Evolutionary conservation across 2,888 invertebrate species (phyloP).

Genomic region (Tolmerus cingulatus): DNA sequence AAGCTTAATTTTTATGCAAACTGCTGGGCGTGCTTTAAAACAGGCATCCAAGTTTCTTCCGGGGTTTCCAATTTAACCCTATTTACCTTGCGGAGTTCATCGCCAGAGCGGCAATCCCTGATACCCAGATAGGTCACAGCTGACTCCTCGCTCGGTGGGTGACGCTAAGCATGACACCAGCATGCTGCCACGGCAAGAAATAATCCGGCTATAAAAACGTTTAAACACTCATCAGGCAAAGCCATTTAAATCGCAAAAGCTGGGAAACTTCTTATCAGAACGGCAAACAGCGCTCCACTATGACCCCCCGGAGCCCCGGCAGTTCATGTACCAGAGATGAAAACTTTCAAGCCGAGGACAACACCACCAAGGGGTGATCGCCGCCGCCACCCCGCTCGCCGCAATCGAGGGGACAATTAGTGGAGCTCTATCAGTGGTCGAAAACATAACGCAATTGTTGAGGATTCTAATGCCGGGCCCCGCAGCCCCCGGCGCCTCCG

Average conservation of each 20-base stretch:
- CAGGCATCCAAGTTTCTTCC: neutral
- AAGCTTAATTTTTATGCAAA: conserved; percentile 4
- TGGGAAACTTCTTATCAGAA: conserved; percentile 37
- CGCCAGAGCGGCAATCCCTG: conserved; percentile 10
- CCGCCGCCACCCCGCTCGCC: neutral
- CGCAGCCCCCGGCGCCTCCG: neutral
- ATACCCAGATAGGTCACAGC: conserved; percentile 34
- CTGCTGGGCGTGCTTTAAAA: neutral
- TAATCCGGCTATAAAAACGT: conserved; percentile 41
- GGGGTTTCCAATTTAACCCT: conserved; percentile 1
- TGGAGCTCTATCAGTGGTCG: conserved; percentile 34
- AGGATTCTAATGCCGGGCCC: neutral
- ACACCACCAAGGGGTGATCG: neutral
- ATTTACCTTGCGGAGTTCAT: conserved; percentile 14
- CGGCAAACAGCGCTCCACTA: conserved; percentile 37
- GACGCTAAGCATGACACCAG: conserved; percentile 25
- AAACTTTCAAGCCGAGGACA: conserved; percentile 2
- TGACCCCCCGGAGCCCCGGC: conserved; percentile 6
- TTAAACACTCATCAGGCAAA: conserved; percentile 40
- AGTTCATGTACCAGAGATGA: conserved; percentile 8
- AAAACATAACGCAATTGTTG: conserved; percentile 32
- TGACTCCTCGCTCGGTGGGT: conserved; percentile 4
- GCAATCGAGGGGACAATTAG: conserved; percentile 31
- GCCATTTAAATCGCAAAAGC: conserved; percentile 39
- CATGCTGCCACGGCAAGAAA: conserved; percentile 21